Percentiles rank a stretch among this genome's conserved stretches.
Conservation (phyloP, 2,888 invertebrate species). For the Stenchaetothrips biformis region DNA sequence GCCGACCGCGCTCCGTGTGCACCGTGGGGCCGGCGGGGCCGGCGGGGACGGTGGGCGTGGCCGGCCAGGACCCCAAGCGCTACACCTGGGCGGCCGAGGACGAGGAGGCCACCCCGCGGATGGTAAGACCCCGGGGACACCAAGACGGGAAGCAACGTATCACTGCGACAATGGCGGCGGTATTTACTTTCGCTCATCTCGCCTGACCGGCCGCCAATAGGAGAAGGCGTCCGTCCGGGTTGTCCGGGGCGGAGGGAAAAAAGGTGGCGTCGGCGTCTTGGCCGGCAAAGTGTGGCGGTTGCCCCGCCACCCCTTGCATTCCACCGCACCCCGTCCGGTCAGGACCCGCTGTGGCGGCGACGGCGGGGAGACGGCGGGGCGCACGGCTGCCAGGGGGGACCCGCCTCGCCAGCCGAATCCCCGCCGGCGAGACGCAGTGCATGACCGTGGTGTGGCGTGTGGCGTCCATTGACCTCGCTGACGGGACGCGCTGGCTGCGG, state of each 20-base stretch:
- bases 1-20: constrained; percentile 27
- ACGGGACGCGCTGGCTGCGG: no score
- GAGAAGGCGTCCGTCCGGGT: no score
- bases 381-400: not conserved
- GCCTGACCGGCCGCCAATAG: no score
- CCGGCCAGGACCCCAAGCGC: constrained; percentile 65
- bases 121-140: constrained; percentile 47
- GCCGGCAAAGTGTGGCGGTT: no score
- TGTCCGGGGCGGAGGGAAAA: not conserved
- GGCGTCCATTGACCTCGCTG: no score
- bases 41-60: constrained; percentile 26
- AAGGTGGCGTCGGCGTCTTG: not conserved
- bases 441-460: no score
- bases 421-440: no score
- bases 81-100: constrained; percentile 76
- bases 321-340: not conserved
- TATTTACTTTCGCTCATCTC: no score
- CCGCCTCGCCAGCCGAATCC: no score
- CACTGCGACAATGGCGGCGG: not conserved
- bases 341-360: not conserved
- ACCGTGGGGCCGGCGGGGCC: constrained; percentile 15
- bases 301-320: not conserved
- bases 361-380: not conserved
- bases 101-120: constrained; percentile 60
- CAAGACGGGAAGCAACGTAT: not conserved